Percentiles rank a stretch among this genome's conserved stretches.
Conservation (phyloP, 2,797 vertebrate genomes). For the Myotis planiceps region DNA sequence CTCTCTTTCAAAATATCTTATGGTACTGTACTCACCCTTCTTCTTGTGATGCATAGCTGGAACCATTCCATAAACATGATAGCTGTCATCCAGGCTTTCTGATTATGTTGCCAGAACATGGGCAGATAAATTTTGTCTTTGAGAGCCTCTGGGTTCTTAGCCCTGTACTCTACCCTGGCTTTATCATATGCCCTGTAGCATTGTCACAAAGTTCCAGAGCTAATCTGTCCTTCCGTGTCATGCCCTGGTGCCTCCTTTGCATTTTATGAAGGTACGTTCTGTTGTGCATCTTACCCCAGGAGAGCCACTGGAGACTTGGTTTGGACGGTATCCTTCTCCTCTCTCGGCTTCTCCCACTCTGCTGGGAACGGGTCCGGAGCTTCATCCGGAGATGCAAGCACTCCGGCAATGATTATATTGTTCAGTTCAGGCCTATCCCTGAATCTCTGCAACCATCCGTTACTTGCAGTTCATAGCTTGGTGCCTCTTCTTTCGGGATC, state of each 20-base stretch:
- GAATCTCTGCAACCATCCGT: no score
- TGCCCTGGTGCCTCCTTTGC: neutral
- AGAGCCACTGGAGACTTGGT: neutral
- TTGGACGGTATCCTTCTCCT: neutral
- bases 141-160: neutral
- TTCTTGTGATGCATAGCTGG: neutral
- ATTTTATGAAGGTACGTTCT: neutral
- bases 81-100: neutral
- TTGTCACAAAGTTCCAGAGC: neutral
- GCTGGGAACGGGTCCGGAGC: no score
- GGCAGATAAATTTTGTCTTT: neutral
- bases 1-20: neutral
- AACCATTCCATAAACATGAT: neutral
- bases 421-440: neutral
- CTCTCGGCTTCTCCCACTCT: neutral
- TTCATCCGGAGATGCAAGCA: neutral
- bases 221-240: neutral
- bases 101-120: neutral
- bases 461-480: neutral
- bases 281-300: neutral
- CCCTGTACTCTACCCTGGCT: neutral
- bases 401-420: neutral
- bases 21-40: neutral
- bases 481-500: neutral
- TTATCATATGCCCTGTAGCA: neutral